These are phyloP conservation scores for Proterorhinus semilunaris DNA, from an alignment of 2,113 vertebrate species.

Conservation along the genomic window DNA sequence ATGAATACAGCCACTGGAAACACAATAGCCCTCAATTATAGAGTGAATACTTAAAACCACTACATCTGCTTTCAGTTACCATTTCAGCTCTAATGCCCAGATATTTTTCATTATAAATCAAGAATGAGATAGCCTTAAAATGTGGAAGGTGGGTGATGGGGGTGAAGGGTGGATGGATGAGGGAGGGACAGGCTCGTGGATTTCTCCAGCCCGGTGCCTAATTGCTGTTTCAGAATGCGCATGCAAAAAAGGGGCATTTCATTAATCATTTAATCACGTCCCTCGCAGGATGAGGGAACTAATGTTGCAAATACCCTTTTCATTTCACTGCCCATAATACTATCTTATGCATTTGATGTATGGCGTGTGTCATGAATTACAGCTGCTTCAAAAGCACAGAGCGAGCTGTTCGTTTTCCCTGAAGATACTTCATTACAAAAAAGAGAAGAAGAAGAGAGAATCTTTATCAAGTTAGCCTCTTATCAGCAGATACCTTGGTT, in stretches of 20 bases:
- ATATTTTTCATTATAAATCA: conserved; percentile 95
- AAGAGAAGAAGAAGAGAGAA: conserved; percentile 41
- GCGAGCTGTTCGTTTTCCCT: conserved; percentile 84
- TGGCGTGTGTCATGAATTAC: conserved; percentile 99
- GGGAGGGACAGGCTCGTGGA: conserved; percentile 83
- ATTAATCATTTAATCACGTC: conserved; percentile 99
- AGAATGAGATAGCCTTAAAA: conserved; percentile 67
- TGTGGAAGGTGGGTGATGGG: conserved; percentile 11
- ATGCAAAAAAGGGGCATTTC: conserved; percentile 95
- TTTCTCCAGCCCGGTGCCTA: conserved; percentile 91
- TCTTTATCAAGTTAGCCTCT: conserved; percentile 87
- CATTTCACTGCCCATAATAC: conserved; percentile 98
- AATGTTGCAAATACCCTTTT: conserved; percentile 99
- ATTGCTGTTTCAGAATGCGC: conserved; percentile 99
- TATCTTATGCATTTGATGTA: conserved; percentile 99
- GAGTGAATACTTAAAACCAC: conserved; percentile 86
- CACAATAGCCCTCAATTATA: conserved; percentile 88
- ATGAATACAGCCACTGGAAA: conserved; percentile 78
- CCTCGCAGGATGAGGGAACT: conserved; percentile 98
- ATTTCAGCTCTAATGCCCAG: conserved; percentile 87
- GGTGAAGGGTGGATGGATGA: conserved; percentile 28
- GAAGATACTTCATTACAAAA: conserved; percentile 89
- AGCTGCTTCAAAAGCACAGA: conserved; percentile 94
- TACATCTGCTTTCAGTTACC: conserved; percentile 84
- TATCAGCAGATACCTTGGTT: conserved; percentile 80